A percentile compares a stretch with the other conserved stretches of the same genome.
Conservation (phyloP, 2,113 vertebrate species). For the Spea bombifrons region DNA sequence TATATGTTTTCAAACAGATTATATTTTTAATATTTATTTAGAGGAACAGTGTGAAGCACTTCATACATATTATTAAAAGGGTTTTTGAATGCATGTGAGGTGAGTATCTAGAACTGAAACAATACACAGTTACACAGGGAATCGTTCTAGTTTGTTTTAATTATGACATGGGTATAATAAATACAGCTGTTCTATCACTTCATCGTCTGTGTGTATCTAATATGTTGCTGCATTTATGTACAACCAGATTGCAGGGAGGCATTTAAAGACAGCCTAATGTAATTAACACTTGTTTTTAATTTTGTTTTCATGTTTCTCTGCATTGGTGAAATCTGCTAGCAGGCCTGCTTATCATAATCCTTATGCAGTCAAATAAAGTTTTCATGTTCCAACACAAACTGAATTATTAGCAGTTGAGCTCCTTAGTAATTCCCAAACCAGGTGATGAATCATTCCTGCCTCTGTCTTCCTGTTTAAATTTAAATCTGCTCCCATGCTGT, state of each 20-base stretch:
- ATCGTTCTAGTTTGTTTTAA: no score
- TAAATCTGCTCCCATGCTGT: conserved; percentile 13
- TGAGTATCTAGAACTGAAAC: no score
- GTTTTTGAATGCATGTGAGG: no score
- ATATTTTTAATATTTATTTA: no score
- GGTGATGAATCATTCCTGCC: conserved; percentile 20
- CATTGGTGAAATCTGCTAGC: conserved; percentile 22
- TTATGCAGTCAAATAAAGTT: conserved; percentile 12
- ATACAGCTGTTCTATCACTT: no score
- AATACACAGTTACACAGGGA: no score
- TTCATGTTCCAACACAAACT: conserved; percentile 35
- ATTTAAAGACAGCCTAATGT: neutral
- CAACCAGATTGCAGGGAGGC: neutral
- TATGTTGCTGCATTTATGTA: neutral
- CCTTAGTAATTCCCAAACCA: conserved; percentile 36
- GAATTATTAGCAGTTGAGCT: conserved; percentile 31
- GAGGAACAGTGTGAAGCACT: no score
- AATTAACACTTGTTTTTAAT: conserved; percentile 27
- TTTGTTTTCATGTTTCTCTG: conserved; percentile 21
- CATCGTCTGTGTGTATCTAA: neutral
- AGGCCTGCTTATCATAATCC: conserved; percentile 7
- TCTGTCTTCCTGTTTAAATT: conserved; percentile 11
- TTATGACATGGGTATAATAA: no score
- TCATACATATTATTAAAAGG: no score
- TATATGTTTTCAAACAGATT: no score